phyloP scores from a whole-genome alignment of 2,888 invertebrate genomes.

The Ditula angustiorana region DNA sequence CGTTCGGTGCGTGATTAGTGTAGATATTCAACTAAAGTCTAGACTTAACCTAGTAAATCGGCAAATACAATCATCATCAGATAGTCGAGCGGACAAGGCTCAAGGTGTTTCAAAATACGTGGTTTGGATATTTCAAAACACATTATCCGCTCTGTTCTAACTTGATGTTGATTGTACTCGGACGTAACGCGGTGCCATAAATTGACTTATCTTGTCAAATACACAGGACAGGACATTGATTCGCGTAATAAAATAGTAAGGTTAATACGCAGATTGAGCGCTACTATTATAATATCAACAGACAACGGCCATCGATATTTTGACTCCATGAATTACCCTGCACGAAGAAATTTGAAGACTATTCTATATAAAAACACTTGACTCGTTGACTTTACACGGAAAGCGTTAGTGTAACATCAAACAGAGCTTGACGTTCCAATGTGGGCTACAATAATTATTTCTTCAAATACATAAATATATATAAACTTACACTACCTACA shows the following conservation, averaged over 20 bases:
- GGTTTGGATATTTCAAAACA: not conserved
- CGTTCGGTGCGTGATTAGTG: conserved; percentile 23
- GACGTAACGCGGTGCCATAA: conserved; percentile 15
- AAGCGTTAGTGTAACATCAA: conserved; percentile 48
- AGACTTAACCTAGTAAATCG: conserved; percentile 29
- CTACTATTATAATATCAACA: conserved; percentile 57
- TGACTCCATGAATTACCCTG: conserved; percentile 69
- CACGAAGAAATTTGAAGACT: conserved; percentile 79
- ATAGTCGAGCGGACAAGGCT: not conserved
- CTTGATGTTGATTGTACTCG: conserved; percentile 1
- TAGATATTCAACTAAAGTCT: conserved; percentile 27
- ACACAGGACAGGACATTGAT: conserved; percentile 58
- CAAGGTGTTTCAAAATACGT: not conserved
- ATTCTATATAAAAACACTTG: conserved; percentile 65
- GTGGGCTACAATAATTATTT: conserved; percentile 13
- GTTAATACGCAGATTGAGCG: conserved; percentile 60
- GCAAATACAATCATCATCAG: conserved; percentile 9
- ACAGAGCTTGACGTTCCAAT: conserved; percentile 32
- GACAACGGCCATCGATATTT: conserved; percentile 55
- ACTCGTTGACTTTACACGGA: conserved; percentile 52
- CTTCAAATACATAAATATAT: conserved; percentile 22
- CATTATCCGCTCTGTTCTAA: not conserved
- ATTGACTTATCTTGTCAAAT: conserved; percentile 43
- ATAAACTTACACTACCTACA: conserved; percentile 16
- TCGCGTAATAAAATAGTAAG: conserved; percentile 54